Conservation (phyloP, 2,797 vertebrate species). For the Leptatherina wallacei region DNA sequence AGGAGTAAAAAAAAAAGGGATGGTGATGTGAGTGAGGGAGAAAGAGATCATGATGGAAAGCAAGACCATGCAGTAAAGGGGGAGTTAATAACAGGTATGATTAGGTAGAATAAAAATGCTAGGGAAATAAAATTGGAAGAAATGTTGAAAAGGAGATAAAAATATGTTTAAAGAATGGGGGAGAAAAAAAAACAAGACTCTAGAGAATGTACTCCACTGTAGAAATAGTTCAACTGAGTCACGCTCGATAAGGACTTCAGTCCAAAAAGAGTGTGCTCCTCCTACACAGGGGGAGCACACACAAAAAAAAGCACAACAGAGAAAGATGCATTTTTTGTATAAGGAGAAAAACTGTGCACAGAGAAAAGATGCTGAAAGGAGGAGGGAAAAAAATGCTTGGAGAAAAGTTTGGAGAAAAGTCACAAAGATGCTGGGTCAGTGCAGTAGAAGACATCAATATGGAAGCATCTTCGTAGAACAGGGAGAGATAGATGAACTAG, state of each 20-base stretch:
- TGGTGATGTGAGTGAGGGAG: slow-evolving; percentile 21
- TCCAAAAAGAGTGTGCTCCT: slow-evolving; percentile 45
- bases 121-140: slow-evolving; percentile 43
- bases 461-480: slow-evolving; percentile 20
- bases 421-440: slow-evolving; percentile 22
- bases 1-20: slow-evolving; percentile 35
- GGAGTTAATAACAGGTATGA: slow-evolving; percentile 60
- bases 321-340: slow-evolving; percentile 38
- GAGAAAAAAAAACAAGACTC: slow-evolving; percentile 33
- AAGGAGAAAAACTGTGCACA: slow-evolving; percentile 15
- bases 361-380: slow-evolving; percentile 20
- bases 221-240: slow-evolving; percentile 70
- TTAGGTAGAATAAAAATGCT: slow-evolving; percentile 59
- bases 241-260: slow-evolving; percentile 64
- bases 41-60: slow-evolving; percentile 17
- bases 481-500: slow-evolving; percentile 22
- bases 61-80: slow-evolving; percentile 15
- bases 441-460: slow-evolving; percentile 38
- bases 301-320: slow-evolving; percentile 33
- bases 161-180: slow-evolving; percentile 47
- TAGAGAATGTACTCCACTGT: slow-evolving; percentile 46
- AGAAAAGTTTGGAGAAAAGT: slow-evolving; percentile 30
- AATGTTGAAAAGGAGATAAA: slow-evolving; percentile 58
- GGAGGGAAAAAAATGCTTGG: background rate
- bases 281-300: slow-evolving; percentile 45